phyloP scores from a whole-genome alignment of 2,113 vertebrate genomes.

The Pleuronectes platessa region DNA sequence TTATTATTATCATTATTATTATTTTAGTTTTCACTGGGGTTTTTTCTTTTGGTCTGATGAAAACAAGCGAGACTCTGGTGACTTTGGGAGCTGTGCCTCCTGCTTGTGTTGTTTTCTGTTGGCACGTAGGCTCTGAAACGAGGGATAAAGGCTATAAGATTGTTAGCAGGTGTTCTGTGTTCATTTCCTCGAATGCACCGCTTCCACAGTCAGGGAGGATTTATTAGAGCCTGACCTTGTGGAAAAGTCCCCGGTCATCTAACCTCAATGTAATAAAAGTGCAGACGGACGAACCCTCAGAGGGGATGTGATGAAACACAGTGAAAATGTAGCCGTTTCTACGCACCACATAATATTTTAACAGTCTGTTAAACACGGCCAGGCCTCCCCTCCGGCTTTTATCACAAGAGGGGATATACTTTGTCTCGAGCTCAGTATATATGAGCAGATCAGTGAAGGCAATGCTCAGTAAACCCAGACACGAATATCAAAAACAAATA shows the following conservation, averaged over 20 bases:
- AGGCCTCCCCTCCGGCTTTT: background rate
- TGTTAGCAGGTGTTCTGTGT: conserved; percentile 9
- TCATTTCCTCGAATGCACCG: conserved; percentile 53
- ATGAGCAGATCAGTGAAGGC: conserved; percentile 24
- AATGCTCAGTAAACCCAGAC: conserved; percentile 24
- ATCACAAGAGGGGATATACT: conserved; percentile 1
- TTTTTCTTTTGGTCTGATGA: conserved; percentile 49
- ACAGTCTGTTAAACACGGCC: conserved; percentile 1
- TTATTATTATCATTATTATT: conserved; percentile 17
- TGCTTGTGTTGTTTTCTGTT: conserved; percentile 13
- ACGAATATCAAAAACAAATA: conserved; percentile 20
- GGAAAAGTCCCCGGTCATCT: conserved; percentile 29
- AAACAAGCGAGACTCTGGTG: conserved; percentile 24
- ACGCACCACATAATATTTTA: background rate
- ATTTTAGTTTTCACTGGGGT: conserved; percentile 15
- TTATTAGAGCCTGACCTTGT: conserved; percentile 47
- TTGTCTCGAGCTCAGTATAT: conserved; percentile 12
- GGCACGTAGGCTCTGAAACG: conserved; percentile 14
- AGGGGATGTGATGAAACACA: conserved; percentile 22
- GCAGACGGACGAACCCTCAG: conserved; percentile 9
- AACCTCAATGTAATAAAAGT: conserved; percentile 33
- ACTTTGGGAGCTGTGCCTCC: conserved; percentile 16
- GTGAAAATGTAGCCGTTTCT: conserved; percentile 10
- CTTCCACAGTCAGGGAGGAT: conserved; percentile 39
- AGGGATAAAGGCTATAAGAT: conserved; percentile 39